Evolutionary conservation across 2,797 vertebrate genomes (phyloP).

Genomic region (Molossus alvarezi): DNA sequence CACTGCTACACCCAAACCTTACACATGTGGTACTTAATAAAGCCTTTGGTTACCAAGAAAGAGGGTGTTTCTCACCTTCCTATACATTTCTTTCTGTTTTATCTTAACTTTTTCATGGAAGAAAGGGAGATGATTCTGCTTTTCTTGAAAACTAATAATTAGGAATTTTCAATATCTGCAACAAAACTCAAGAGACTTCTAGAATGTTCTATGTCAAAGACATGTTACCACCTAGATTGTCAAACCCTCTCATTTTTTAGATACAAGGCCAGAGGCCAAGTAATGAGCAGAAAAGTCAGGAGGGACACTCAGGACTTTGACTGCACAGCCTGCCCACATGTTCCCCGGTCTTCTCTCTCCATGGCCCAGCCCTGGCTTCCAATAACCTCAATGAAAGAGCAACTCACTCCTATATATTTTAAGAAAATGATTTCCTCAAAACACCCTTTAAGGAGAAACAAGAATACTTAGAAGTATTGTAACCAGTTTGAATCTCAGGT

Average conservation of each 20-base stretch:
- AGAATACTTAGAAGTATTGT: background rate
- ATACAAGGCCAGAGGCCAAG: background rate
- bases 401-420: background rate
- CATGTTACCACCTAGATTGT: background rate
- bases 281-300: background rate
- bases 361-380: background rate
- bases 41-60: background rate
- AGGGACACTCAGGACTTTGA: background rate
- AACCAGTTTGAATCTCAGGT: background rate
- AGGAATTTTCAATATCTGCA: constrained; percentile 14
- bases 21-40: background rate
- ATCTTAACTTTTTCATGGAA: background rate
- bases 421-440: background rate
- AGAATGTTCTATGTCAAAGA: background rate
- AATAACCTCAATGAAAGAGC: background rate
- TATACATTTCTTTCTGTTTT: background rate
- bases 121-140: background rate
- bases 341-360: background rate
- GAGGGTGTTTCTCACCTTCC: background rate
- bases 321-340: background rate
- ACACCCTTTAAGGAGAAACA: background rate
- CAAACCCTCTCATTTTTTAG: background rate
- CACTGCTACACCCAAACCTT: background rate
- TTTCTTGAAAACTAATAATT: constrained; percentile 27
- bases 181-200: constrained; percentile 40